phyloP scores from a whole-genome alignment of 2,888 invertebrate species.

The Platycnemis pennipes region DNA sequence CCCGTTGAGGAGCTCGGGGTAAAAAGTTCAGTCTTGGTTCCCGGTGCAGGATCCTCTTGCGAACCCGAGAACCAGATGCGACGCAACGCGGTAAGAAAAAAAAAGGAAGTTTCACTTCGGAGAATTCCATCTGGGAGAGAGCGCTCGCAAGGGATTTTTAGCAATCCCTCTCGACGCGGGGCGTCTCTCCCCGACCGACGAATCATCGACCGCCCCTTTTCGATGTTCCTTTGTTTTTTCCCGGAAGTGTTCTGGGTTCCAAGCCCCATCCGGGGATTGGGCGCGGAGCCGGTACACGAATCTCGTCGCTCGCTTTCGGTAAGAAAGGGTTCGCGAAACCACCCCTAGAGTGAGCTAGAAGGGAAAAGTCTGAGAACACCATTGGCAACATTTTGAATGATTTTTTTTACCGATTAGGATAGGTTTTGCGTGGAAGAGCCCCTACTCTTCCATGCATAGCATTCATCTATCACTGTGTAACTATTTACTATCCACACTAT shows the following conservation, averaged over 20 bases:
- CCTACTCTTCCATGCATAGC: too few species aligned
- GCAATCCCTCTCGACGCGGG: not conserved
- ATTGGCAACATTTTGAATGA: too few species aligned
- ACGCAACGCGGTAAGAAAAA: not conserved
- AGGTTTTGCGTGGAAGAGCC: too few species aligned
- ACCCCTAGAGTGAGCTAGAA: too few species aligned
- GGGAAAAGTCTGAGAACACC: too few species aligned
- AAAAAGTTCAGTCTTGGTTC: not conserved
- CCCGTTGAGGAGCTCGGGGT: not conserved
- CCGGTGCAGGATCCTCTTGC: not conserved
- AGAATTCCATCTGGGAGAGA: not conserved
- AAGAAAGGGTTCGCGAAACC: too few species aligned
- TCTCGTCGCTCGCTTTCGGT: too few species aligned
- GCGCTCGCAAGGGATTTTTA: not conserved
- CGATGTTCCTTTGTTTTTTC: not conserved
- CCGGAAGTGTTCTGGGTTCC: not conserved
- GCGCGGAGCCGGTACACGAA: not conserved
- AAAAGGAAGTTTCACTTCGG: constrained; percentile 8
- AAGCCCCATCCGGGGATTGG: not conserved
- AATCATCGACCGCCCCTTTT: not conserved
- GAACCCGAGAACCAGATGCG: not conserved
- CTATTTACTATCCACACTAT: too few species aligned
- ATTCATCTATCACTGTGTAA: too few species aligned
- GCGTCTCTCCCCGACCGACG: not conserved
- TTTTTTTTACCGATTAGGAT: too few species aligned